phyloP scores from a whole-genome alignment of 2,888 invertebrate genomes.

The Dryobotodes eremita region DNA sequence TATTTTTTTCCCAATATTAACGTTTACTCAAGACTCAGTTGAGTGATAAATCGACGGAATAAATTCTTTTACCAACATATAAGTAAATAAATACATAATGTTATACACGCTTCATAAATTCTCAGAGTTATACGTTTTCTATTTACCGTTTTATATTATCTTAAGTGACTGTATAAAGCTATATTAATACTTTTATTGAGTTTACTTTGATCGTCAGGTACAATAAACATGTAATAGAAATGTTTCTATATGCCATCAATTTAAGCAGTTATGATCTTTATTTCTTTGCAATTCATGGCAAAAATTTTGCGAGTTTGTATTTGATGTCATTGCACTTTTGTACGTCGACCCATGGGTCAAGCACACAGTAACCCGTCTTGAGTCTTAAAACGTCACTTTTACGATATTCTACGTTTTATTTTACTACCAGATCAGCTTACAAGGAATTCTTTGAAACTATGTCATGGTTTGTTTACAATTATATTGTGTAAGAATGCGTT shows the following conservation, averaged over 20 bases:
- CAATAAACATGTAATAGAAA: background rate
- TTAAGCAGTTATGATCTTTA: background rate
- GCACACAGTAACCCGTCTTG: background rate
- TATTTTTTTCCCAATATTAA: background rate
- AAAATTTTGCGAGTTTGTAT: background rate
- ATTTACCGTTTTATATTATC: conserved; percentile 10
- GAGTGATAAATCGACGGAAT: conserved; percentile 1
- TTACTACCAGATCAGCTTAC: background rate
- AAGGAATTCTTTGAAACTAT: background rate
- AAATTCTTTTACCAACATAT: conserved; percentile 9
- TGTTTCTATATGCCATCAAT: background rate
- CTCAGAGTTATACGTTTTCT: conserved; percentile 6
- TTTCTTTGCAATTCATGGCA: background rate
- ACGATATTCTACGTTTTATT: conserved; percentile 24
- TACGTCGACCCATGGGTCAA: background rate
- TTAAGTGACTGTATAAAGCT: conserved; percentile 24
- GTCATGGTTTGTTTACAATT: conserved; percentile 13
- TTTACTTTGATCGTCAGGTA: conserved; percentile 1
- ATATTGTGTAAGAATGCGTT: background rate
- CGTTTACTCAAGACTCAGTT: background rate
- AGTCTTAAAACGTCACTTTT: conserved; percentile 25
- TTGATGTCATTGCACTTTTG: conserved; percentile 9
- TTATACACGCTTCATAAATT: conserved; percentile 25
- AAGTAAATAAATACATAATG: conserved; percentile 10
- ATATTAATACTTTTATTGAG: background rate